These are phyloP conservation scores for Dasypus novemcinctus DNA, from an alignment of 2,113 vertebrate species.

Conservation along the genomic window DNA sequence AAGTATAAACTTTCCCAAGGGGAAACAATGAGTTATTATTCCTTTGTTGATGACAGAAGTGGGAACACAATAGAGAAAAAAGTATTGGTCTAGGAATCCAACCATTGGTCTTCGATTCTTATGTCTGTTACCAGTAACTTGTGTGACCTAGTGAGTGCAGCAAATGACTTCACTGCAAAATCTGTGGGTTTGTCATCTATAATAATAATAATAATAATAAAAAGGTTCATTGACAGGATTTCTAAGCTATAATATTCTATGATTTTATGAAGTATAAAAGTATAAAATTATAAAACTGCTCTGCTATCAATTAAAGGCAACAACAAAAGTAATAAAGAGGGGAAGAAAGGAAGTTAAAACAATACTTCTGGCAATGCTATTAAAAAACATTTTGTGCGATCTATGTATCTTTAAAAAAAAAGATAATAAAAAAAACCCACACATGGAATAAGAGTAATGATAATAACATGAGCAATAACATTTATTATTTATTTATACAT, in stretches of 20 bases:
- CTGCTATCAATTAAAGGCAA: not conserved
- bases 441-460: not conserved
- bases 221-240: not conserved
- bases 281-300: not conserved
- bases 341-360: conserved; percentile 17
- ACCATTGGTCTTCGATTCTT: not conserved
- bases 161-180: not conserved
- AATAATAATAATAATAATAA: no score
- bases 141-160: not conserved
- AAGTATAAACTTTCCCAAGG: not conserved
- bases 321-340: not conserved
- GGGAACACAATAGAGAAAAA: no score
- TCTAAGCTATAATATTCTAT: not conserved
- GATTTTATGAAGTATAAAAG: conserved; percentile 18
- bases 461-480: not conserved
- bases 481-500: not conserved
- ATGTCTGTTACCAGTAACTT: not conserved
- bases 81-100: not conserved
- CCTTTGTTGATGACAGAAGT: not conserved
- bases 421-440: not conserved
- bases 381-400: no score
- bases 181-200: not conserved
- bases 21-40: not conserved
- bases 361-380: not conserved
- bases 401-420: no score